Percentiles rank a stretch among this genome's conserved stretches.
Evolutionary conservation across 2,113 vertebrate species (phyloP).

Genomic region (Falco punctatus): DNA sequence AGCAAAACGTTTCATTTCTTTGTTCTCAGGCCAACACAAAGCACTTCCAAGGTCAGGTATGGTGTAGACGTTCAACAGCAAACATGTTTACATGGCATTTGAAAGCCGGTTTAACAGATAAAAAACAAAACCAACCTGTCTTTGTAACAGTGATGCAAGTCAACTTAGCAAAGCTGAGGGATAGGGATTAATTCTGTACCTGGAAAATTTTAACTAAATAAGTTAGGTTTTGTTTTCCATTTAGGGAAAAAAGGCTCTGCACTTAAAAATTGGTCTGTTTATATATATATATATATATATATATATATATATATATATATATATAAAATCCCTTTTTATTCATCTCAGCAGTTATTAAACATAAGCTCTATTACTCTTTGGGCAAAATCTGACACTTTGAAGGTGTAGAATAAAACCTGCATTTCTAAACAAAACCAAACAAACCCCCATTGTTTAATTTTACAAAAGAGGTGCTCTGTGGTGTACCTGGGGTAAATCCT

Average conservation of each 20-base stretch:
- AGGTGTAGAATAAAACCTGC: neutral
- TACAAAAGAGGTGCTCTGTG: neutral
- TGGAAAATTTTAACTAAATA: conserved; percentile 28
- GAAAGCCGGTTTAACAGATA: conserved; percentile 30
- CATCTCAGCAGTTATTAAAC: neutral
- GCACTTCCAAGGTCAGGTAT: conserved; percentile 63
- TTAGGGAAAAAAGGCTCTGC: neutral
- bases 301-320: neutral
- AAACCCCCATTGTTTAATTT: neutral
- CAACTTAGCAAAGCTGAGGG: conserved; percentile 2
- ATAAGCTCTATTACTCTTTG: neutral
- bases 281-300: neutral
- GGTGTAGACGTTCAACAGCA: conserved; percentile 48
- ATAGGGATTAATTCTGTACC: neutral
- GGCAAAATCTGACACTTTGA: neutral
- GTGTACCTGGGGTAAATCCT: neutral
- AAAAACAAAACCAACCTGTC: neutral
- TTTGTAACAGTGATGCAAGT: conserved; percentile 17
- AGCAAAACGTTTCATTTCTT: conserved; percentile 67
- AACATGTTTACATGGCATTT: conserved; percentile 50
- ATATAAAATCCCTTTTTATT: conserved; percentile 1
- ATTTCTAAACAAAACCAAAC: neutral
- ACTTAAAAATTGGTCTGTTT: neutral
- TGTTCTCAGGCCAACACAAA: conserved; percentile 59
- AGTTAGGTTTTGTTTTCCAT: neutral